Conservation (phyloP, 2,113 vertebrate genomes). For the Galeopterus variegatus region DNA sequence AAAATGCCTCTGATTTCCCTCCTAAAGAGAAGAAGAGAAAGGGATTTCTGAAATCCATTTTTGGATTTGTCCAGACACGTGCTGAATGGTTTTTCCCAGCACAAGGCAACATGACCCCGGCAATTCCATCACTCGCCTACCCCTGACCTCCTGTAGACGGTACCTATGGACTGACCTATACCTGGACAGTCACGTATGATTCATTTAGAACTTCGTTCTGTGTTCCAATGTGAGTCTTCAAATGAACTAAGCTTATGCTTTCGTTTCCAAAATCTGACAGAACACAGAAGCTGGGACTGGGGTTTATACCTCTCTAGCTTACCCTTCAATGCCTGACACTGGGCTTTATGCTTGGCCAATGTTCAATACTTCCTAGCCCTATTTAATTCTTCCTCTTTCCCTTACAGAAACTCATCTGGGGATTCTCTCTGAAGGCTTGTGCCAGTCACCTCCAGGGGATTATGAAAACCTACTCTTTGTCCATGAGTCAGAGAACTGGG, state of each 20-base stretch:
- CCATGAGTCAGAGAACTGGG: background rate
- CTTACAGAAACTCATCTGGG: background rate
- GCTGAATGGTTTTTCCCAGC: background rate
- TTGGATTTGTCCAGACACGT: background rate
- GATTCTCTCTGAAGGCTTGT: conserved; percentile 29
- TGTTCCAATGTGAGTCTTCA: background rate
- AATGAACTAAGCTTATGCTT: conserved; percentile 16
- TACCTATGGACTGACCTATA: background rate
- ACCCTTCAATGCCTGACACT: background rate
- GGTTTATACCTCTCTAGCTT: background rate
- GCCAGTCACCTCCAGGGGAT: background rate
- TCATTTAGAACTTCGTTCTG: conserved; percentile 49
- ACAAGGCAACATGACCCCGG: background rate
- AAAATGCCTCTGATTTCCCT: conserved; percentile 45
- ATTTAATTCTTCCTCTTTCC: conserved; percentile 16
- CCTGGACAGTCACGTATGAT: background rate
- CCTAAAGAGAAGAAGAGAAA: background rate
- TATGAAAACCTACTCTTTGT: conserved; percentile 11
- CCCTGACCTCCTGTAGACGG: background rate
- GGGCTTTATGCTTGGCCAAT: background rate
- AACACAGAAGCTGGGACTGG: background rate
- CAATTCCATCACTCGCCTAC: background rate
- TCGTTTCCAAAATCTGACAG: conserved; percentile 48
- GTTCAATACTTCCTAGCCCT: background rate
- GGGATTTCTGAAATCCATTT: background rate